Conservation (phyloP, 1,140 invertebrate genomes). For the Formica exsecta region DNA sequence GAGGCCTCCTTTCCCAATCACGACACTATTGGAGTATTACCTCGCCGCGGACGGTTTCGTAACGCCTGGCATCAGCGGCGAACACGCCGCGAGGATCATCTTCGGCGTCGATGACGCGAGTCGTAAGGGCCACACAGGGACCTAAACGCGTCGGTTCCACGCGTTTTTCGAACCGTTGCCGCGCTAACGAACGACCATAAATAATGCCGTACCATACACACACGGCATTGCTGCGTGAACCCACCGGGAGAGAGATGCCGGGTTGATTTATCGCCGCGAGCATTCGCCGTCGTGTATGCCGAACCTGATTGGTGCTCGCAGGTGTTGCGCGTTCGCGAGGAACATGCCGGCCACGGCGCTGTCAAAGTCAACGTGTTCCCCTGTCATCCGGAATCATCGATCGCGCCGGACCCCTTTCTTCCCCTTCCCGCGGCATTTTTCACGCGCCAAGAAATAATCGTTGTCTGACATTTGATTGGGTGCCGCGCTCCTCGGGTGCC, state of each 20-base stretch:
- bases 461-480: conserved; percentile 29
- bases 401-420: not conserved
- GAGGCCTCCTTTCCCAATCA: conserved; percentile 11
- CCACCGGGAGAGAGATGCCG: conserved; percentile 74
- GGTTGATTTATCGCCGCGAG: conserved; percentile 79
- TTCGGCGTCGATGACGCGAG: conserved; percentile 67
- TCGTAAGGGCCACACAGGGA: conserved; percentile 69
- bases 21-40: conserved; percentile 42
- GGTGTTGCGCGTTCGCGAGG: conserved; percentile 74
- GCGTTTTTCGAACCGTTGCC: conserved; percentile 75
- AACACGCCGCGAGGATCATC: not conserved
- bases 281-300: conserved; percentile 65
- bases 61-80: conserved; percentile 2
- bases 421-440: conserved; percentile 36
- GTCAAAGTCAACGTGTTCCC: conserved; percentile 68
- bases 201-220: conserved; percentile 71
- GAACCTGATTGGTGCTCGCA: conserved; percentile 79
- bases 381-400: conserved; percentile 71
- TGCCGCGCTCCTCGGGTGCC: conserved; percentile 8
- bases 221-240: conserved; percentile 17
- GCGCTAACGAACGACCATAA: conserved; percentile 81
- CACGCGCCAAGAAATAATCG: conserved; percentile 53
- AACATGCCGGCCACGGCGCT: conserved; percentile 51
- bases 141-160: conserved; percentile 72
- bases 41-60: conserved; percentile 33